phyloP scores from a whole-genome alignment of 2,797 vertebrate species.

The Leptodactylus fallax region DNA sequence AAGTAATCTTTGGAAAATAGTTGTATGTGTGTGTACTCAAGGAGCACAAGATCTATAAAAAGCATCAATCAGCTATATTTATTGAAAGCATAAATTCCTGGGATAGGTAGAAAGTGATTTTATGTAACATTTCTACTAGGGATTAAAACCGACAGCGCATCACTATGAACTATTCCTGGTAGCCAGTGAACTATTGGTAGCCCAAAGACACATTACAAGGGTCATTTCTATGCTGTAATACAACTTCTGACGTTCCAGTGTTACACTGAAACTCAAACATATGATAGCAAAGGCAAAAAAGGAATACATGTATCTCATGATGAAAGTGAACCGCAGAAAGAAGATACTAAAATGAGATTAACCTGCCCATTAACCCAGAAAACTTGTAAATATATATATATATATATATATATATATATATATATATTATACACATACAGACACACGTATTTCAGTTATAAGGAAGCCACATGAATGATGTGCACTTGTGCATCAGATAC shows the following conservation, averaged over 20 bases:
- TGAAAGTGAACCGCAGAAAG: neutral
- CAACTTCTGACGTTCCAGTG: conserved; percentile 1
- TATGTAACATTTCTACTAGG: conserved; percentile 42
- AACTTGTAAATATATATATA: neutral
- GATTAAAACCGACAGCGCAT: conserved; percentile 22
- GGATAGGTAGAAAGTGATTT: conserved; percentile 43
- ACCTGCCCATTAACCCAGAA: neutral
- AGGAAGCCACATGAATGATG: too few species aligned
- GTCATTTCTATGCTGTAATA: conserved; percentile 22
- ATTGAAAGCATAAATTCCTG: conserved; percentile 39
- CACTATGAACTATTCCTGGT: neutral
- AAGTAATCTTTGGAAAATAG: conserved; percentile 58
- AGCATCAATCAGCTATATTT: conserved; percentile 53
- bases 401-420: too few species aligned
- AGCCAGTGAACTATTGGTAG: conserved; percentile 1
- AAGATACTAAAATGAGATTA: neutral
- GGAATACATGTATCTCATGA: neutral
- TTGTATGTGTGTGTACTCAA: conserved; percentile 27
- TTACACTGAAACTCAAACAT: neutral
- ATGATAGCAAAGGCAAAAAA: neutral
- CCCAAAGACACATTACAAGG: neutral
- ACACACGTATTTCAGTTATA: too few species aligned
- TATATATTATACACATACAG: too few species aligned
- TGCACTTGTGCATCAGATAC: too few species aligned
- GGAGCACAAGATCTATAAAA: conserved; percentile 46